Base-by-base conservation (phyloP, 1,140 invertebrate genomes). In the Drosophila subpulchrella region DNA sequence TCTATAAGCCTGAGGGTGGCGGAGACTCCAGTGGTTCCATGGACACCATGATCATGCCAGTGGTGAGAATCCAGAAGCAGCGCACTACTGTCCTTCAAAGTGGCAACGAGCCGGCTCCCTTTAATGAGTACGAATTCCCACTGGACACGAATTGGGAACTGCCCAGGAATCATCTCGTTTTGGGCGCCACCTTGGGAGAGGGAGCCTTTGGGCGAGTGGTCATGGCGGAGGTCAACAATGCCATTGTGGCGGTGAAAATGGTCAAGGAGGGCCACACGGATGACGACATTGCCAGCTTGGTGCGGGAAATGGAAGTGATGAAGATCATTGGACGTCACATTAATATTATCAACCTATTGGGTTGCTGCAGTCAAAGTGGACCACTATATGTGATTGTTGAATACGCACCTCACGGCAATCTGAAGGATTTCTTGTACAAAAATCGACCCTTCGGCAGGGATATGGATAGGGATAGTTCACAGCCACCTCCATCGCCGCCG, bases 271-370 rank as follows among this genome's bases (percentile, higher is more conserved):
- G 97, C n/a, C 98, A 99, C 90, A 98, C 97, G 0, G 98, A 99
- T 88, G 95, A 97, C n/a, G 98, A 99, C 91, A 96, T 99, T 95
- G 97, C 97, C 94, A 98, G 99, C 83, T 92, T 99, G 39, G 97
- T 99, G 0, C 97, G 97, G 0, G 99, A 99, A 93, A 99, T 99
- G 97, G 98, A 99, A 90, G 97, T 99, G 93, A 99, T 99, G 98
- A 99, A 99, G 91, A 97, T 97, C 94, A 99, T 99, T 48, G 98
- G 98, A 7, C 96, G 97, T 63, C 98, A 99, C 91, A 96, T 97
- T 34, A 99, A 99, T 91, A 99, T 99, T 50, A 99, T 99, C 79
- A 98, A 98, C 91, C 93, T 99, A 1, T 91, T 99, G 11, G 99
- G 98, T 0, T 99, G 98, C 86, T 99, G 98, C 92, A 99, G 98